Evolutionary conservation across 2,797 vertebrate genomes (phyloP).

Genomic region (Distichodus sexfasciatus): DNA sequence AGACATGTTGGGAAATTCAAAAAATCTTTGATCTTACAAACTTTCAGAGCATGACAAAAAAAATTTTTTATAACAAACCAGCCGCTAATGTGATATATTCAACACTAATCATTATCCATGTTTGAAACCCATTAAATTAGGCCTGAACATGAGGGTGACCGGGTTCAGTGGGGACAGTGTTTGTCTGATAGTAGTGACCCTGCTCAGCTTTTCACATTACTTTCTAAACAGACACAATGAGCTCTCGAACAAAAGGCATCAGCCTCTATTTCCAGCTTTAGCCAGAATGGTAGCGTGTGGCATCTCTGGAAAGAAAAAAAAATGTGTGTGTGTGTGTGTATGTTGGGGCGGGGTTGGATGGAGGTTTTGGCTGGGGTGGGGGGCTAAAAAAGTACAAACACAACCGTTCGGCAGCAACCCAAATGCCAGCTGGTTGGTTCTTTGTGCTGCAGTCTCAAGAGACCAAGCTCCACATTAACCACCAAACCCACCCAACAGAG

Average conservation of each 20-base stretch:
- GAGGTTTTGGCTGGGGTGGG: too few species aligned
- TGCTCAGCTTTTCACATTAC: slow-evolving; percentile 35
- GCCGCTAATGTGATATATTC: too few species aligned
- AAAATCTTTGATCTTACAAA: too few species aligned
- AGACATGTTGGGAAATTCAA: too few species aligned
- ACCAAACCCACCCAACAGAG: too few species aligned
- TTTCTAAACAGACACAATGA: slow-evolving; percentile 29
- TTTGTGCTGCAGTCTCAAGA: slow-evolving; percentile 1
- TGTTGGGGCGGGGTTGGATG: too few species aligned
- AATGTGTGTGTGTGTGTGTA: too few species aligned
- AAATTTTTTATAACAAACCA: too few species aligned
- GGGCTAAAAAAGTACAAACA: slow-evolving; percentile 5
- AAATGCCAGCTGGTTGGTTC: not conserved
- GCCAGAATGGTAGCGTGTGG: slow-evolving; percentile 15
- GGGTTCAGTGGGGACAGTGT: not conserved
- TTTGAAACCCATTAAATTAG: not conserved
- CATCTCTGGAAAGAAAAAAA: not conserved
- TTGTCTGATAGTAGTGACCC: slow-evolving; percentile 8
- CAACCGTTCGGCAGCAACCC: slow-evolving; percentile 1
- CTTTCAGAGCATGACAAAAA: too few species aligned
- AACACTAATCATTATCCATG: not conserved
- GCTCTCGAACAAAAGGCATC: slow-evolving; percentile 36
- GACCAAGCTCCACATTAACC: not conserved
- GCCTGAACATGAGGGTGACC: not conserved
- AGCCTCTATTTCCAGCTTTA: slow-evolving; percentile 11